These are phyloP conservation scores for Egretta garzetta DNA, from an alignment of 2,113 vertebrate genomes.

Conservation along the genomic window DNA sequence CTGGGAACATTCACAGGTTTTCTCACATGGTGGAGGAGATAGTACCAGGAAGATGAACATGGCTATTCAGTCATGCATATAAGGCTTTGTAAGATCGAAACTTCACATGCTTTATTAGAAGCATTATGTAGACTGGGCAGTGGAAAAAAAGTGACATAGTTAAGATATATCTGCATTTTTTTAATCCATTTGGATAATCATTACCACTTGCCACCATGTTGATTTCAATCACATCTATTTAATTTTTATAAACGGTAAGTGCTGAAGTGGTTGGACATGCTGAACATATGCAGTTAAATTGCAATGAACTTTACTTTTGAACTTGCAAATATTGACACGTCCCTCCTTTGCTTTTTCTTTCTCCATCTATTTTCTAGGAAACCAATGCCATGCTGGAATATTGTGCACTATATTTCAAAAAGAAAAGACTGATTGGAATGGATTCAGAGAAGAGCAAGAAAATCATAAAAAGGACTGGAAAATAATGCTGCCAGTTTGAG, in stretches of 20 bases:
- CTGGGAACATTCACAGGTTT: neutral
- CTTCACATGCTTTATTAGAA: neutral
- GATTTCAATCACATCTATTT: neutral
- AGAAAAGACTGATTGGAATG: neutral
- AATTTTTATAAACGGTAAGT: neutral
- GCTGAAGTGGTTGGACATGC: neutral
- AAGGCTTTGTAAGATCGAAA: neutral
- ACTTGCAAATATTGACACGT: neutral
- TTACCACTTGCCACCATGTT: neutral
- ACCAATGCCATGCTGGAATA: neutral
- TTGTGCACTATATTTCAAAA: neutral
- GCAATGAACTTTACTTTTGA: neutral
- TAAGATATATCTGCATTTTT: neutral
- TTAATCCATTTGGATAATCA: neutral
- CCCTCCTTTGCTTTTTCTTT: neutral
- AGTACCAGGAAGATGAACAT: neutral
- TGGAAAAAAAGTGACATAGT: too few relatives aligned
- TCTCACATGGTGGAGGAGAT: neutral
- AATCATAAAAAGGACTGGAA: neutral
- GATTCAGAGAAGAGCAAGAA: neutral
- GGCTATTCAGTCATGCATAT: neutral
- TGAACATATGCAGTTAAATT: neutral
- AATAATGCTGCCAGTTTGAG: neutral
- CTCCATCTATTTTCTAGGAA: neutral
- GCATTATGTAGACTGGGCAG: neutral